Conservation (phyloP, 2,113 vertebrate genomes). For the Lanius ludovicianus region DNA sequence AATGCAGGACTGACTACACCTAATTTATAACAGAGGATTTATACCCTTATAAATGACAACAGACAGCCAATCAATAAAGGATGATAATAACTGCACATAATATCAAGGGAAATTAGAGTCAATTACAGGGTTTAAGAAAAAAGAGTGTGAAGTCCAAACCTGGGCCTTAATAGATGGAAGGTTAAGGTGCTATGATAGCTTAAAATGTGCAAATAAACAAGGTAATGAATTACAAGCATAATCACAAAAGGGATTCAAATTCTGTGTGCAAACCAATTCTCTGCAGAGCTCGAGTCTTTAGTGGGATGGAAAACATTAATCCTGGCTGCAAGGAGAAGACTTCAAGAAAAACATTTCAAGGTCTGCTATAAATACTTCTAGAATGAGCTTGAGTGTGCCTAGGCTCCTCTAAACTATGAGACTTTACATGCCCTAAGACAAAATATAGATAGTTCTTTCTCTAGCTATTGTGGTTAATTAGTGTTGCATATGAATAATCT, state of each 20-base stretch:
- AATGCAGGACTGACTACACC: conserved; percentile 18
- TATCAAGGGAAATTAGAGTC: conserved; percentile 71
- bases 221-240: conserved; percentile 21
- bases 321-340: conserved; percentile 13
- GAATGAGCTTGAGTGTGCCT: not conserved
- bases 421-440: not conserved
- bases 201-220: conserved; percentile 55
- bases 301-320: conserved; percentile 26
- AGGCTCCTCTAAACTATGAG: not conserved
- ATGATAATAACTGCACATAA: conserved; percentile 66
- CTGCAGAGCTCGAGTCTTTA: not conserved
- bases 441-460: not conserved
- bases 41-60: conserved; percentile 59
- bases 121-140: conserved; percentile 46
- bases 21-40: conserved; percentile 69
- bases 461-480: conserved; percentile 11
- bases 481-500: not conserved
- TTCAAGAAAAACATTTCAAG: conserved; percentile 1
- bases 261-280: not conserved
- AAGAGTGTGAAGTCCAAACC: conserved; percentile 49
- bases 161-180: conserved; percentile 28
- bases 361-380: not conserved
- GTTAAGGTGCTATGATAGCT: conserved; percentile 46
- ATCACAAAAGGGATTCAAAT: not conserved
- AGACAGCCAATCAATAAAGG: conserved; percentile 70